phyloP scores from a whole-genome alignment of 1,140 invertebrate species.

The Atta texana region DNA sequence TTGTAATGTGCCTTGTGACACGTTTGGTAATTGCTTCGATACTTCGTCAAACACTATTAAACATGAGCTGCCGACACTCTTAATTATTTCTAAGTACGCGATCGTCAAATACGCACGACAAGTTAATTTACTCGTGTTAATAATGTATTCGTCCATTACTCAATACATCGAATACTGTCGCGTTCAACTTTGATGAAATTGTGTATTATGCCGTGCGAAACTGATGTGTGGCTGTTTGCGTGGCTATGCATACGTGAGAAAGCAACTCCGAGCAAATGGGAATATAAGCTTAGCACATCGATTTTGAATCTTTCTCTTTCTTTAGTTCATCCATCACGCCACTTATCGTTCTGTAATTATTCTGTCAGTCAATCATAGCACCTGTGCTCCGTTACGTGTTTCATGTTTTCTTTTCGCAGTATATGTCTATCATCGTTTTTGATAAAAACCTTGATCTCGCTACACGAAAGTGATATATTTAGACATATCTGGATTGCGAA shows the following conservation, averaged over 20 bases:
- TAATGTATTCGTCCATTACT: slow-evolving; percentile 19
- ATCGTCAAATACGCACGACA: slow-evolving; percentile 42
- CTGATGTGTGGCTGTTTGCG: neutral
- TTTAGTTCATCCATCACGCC: neutral
- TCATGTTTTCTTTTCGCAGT: slow-evolving; percentile 41
- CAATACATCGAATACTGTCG: neutral
- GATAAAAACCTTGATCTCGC: slow-evolving; percentile 13
- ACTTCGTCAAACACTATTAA: slow-evolving; percentile 25
- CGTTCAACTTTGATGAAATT: slow-evolving; percentile 37
- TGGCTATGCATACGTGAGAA: neutral
- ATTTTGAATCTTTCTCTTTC: slow-evolving; percentile 31
- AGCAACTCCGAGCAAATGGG: neutral
- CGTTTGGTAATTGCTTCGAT: slow-evolving; percentile 34
- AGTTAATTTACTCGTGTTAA: slow-evolving; percentile 57
- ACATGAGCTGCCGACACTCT: neutral
- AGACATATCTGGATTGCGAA: neutral
- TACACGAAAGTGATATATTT: slow-evolving; percentile 8
- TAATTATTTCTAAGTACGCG: neutral
- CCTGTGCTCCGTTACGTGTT: neutral
- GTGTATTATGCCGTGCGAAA: slow-evolving; percentile 36
- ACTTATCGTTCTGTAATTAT: slow-evolving; percentile 63
- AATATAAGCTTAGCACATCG: slow-evolving; percentile 24
- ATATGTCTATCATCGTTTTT: slow-evolving; percentile 35
- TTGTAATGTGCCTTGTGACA: neutral
- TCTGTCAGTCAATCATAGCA: slow-evolving; percentile 61